A percentile compares a stretch with the other conserved stretches of the same genome.
Evolutionary conservation across 2,797 vertebrate species (phyloP).

Genomic region (Carcharodon carcharias): DNA sequence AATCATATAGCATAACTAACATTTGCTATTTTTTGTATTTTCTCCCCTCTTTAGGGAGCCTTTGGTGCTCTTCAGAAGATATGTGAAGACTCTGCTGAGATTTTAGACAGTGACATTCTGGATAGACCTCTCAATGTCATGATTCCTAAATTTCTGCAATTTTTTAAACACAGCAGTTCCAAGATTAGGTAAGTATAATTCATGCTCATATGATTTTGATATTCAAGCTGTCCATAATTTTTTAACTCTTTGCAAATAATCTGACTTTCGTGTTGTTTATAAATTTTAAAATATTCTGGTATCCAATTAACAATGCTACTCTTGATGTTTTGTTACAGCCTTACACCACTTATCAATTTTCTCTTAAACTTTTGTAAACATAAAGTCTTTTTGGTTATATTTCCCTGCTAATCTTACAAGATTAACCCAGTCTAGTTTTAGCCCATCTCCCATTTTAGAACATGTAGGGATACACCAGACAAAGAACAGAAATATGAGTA

Average conservation of each 20-base stretch:
- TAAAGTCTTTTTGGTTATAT: neutral
- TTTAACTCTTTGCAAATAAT: neutral
- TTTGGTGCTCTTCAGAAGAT: constrained; percentile 97
- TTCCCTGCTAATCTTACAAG: neutral
- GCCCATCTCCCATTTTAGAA: neutral
- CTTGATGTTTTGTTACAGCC: neutral
- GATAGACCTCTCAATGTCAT: constrained; percentile 93
- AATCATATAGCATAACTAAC: neutral
- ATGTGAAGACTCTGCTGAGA: constrained; percentile 94
- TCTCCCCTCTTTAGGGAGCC: constrained; percentile 65
- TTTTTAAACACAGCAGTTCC: constrained; percentile 93
- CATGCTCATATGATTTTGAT: neutral
- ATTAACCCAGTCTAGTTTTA: neutral
- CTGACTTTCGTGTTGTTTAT: neutral
- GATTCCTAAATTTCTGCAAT: constrained; percentile 96
- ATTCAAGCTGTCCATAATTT: neutral
- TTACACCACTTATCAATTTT: neutral
- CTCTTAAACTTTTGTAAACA: no score
- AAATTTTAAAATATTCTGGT: neutral
- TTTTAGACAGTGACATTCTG: constrained; percentile 91
- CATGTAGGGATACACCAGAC: neutral
- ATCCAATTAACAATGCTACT: neutral
- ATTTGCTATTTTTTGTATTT: neutral
- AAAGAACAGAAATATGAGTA: neutral
- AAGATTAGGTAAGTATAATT: constrained; percentile 76